Conservation (phyloP, 1,140 invertebrate species). For the Drosophila nannoptera region DNA sequence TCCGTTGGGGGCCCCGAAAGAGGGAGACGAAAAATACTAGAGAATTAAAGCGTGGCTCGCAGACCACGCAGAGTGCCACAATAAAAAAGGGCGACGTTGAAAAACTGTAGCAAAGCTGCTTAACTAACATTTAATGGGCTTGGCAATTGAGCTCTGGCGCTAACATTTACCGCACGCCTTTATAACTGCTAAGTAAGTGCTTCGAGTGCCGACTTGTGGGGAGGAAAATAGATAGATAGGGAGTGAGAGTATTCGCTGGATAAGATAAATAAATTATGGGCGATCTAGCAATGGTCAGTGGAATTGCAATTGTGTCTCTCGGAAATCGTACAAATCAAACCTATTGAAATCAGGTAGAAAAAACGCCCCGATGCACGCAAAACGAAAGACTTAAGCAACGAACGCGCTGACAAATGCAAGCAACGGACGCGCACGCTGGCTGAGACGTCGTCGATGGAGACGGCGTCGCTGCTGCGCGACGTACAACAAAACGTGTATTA, state of each 20-base stretch:
- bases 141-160: conserved; percentile 49
- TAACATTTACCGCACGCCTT: conserved; percentile 57
- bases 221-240: background rate
- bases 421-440: conserved; percentile 20
- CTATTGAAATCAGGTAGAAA: conserved; percentile 13
- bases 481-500: conserved; percentile 71
- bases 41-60: conserved; percentile 33
- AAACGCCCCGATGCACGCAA: conserved; percentile 38
- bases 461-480: conserved; percentile 31
- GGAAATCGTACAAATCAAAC: conserved; percentile 40
- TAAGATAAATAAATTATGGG: conserved; percentile 30
- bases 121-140: conserved; percentile 59
- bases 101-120: conserved; percentile 61
- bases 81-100: conserved; percentile 17
- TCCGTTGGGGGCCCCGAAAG: conserved; percentile 37
- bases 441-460: conserved; percentile 11
- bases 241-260: background rate
- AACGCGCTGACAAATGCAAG: conserved; percentile 53
- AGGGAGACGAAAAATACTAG: conserved; percentile 11
- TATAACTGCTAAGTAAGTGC: conserved; percentile 47
- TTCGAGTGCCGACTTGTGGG: background rate
- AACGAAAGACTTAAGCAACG: conserved; percentile 77
- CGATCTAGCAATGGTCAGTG: conserved; percentile 26
- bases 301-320: conserved; percentile 22
- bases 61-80: conserved; percentile 33